phyloP scores from a whole-genome alignment of 2,113 vertebrate genomes.

The Urocolius indicus region DNA sequence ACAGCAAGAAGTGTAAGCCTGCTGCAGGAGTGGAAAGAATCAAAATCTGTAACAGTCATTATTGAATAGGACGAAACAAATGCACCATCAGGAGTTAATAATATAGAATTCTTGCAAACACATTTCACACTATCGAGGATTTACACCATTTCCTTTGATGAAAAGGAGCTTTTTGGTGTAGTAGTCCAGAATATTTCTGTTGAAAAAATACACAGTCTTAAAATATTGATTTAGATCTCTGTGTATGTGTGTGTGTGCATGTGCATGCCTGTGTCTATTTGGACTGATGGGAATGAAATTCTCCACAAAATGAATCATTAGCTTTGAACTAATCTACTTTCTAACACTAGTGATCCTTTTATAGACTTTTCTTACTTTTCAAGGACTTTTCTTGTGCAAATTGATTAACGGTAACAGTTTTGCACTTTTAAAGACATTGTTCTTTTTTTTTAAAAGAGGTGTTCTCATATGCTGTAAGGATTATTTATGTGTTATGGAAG shows the following conservation, averaged over 20 bases:
- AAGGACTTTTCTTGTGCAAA: background rate
- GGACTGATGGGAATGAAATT: background rate
- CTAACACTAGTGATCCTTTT: background rate
- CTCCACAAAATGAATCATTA: background rate
- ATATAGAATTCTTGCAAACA: slow-evolving; percentile 19
- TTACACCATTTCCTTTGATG: background rate
- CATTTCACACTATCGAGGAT: slow-evolving; percentile 6
- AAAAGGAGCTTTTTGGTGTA: background rate
- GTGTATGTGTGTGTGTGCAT: background rate
- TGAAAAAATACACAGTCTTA: background rate
- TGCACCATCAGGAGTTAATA: slow-evolving; percentile 66
- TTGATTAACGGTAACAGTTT: background rate
- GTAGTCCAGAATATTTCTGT: background rate
- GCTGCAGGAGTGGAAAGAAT: slow-evolving; percentile 19
- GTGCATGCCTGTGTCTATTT: background rate
- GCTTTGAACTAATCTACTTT: background rate
- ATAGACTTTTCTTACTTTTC: background rate
- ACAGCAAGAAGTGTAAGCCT: background rate
- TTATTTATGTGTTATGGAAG: background rate
- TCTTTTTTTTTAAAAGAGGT: background rate
- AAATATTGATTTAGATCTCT: background rate
- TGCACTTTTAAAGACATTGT: background rate
- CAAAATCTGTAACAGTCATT: slow-evolving; percentile 23
- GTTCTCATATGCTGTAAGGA: background rate
- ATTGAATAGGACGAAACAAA: slow-evolving; percentile 40